These are phyloP conservation scores for Alexandromys fortis DNA, from an alignment of 2,113 vertebrate species.

Conservation along the genomic window DNA sequence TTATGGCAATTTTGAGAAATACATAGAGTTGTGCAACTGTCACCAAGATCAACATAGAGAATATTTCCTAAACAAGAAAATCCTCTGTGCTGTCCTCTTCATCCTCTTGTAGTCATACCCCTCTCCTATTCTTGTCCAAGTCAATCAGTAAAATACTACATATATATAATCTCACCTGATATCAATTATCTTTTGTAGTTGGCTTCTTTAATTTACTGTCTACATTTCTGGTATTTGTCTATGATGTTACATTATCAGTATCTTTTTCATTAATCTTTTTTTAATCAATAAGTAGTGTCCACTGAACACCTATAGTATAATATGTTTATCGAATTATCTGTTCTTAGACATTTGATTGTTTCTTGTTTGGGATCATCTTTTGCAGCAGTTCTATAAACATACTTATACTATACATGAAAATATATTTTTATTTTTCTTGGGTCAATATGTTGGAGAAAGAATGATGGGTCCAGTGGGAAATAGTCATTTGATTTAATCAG, in stretches of 20 bases:
- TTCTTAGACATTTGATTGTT: not conserved
- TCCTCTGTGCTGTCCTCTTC: not conserved
- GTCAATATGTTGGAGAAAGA: not conserved
- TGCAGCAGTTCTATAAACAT: not conserved
- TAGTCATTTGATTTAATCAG: not conserved
- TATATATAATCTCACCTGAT: not conserved
- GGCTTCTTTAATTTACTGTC: not conserved
- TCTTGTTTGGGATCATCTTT: not conserved
- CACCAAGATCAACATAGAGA: not conserved
- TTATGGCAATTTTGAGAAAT: constrained; percentile 22
- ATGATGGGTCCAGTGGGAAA: not conserved
- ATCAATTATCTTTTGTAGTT: not conserved
- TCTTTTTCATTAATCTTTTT: not conserved
- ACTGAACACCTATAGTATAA: not conserved
- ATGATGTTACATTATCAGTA: not conserved
- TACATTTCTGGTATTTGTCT: not conserved
- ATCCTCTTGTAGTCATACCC: not conserved
- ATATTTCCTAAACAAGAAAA: not conserved
- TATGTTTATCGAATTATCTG: not conserved
- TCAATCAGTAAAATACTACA: not conserved
- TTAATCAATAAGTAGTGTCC: not conserved
- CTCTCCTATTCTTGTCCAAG: not conserved
- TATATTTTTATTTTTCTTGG: not conserved
- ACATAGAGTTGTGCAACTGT: not conserved
- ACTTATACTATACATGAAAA: not conserved